These are phyloP conservation scores for Itoplectis maculator DNA, from an alignment of 2,888 invertebrate species.

Conservation along the genomic window DNA sequence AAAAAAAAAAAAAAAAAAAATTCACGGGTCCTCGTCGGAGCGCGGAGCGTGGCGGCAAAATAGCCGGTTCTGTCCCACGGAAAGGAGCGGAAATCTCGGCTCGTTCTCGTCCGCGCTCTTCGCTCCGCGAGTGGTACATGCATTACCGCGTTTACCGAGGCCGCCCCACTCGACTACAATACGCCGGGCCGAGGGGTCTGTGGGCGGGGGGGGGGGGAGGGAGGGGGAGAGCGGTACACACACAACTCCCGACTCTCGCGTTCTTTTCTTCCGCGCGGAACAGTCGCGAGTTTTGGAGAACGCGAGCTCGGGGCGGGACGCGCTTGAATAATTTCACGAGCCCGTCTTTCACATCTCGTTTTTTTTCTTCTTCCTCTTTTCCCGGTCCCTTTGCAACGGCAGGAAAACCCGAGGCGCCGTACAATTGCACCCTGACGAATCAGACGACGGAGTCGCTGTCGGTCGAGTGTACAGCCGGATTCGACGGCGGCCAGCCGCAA, in stretches of 20 bases:
- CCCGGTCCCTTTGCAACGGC: constrained; percentile 71
- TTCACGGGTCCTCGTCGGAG: not conserved
- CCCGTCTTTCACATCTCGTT: constrained; percentile 21
- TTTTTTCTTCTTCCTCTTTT: constrained; percentile 11
- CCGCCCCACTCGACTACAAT: constrained; percentile 3
- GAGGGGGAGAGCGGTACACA: not conserved
- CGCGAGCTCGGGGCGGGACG: constrained; percentile 21
- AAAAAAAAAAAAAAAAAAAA: no score
- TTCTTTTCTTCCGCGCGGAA: constrained; percentile 5
- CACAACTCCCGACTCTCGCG: no score
- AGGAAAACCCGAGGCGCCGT: constrained; percentile 91
- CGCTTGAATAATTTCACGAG: constrained; percentile 59
- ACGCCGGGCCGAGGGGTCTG: no score
- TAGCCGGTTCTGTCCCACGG: not conserved
- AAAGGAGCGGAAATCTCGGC: not conserved
- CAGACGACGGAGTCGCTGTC: constrained; percentile 92
- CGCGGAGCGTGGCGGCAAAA: not conserved
- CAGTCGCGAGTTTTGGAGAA: constrained; percentile 33
- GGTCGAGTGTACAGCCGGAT: constrained; percentile 90
- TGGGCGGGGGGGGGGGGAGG: no score
- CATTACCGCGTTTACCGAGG: constrained; percentile 14
- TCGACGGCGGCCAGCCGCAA: constrained; percentile 92
- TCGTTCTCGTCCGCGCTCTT: not conserved
- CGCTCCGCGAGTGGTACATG: not conserved
- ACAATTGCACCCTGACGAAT: constrained; percentile 91